Base-by-base conservation (phyloP, 2,113 vertebrate genomes). In the Burhinus bistriatus region DNA sequence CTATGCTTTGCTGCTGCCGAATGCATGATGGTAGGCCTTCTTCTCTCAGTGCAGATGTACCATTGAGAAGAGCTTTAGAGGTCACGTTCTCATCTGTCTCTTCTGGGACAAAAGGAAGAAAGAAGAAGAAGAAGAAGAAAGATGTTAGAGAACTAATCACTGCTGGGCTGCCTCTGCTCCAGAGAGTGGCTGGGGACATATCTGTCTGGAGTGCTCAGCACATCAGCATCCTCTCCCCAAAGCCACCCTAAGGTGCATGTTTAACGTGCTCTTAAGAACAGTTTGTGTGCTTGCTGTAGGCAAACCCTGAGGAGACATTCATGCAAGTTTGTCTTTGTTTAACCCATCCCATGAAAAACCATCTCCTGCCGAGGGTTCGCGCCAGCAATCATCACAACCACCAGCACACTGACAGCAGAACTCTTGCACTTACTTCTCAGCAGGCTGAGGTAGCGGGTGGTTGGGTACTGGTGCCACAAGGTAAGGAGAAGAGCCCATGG, bases 401-500 rank as follows among this genome's bases (percentile, higher is more conserved):
- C 14, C 38, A 55, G 40, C 51, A 47, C 8, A 3, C 9, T 6
- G 40, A 71, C 58, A 69, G 32, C 42, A 70, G 51, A 91, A 32
- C n/a, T 75, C 83, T 51, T 73, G 36, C 68, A 97, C 98, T 97
- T 98, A 98, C 98, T 98, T 98, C 96, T 98, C 85, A 97, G 94
- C 49, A 98, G 89, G 94, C 93, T 98, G 97, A 98, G 97, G 97
- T 98, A 98, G 93, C 97, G 97, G 94, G 97, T 98, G 68, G 97
- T 96, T 81, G 98, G 98, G 80, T 98, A 97, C 86, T 98, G 98
- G 71, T 98, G 98, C 98, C 98, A 98, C 95, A 98, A 97, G 42
- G 98, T 98, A 42, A 98, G 93, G 54, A 98, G 98, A 78, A 98
- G 98, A 51, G 97, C 97, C 98, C 98, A 98, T 95, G 98, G 98